Percentiles rank a stretch among this genome's conserved stretches.
Evolutionary conservation across 2,113 vertebrate genomes (phyloP).

Genomic region (Vombatus ursinus): DNA sequence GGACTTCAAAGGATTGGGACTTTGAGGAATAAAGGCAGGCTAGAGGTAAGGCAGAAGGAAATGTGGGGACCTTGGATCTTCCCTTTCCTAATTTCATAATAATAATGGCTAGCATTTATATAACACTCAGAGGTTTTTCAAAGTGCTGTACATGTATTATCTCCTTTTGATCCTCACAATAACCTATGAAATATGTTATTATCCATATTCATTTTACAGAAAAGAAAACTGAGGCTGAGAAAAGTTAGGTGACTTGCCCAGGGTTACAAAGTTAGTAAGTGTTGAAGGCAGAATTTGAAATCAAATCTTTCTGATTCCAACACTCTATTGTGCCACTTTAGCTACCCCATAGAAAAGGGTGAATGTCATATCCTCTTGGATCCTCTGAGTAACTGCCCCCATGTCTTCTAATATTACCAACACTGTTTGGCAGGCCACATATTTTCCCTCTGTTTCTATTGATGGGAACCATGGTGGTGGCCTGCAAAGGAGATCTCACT

Average conservation of each 20-base stretch:
- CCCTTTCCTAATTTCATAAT: background rate
- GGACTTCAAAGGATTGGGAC: background rate
- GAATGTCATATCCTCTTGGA: background rate
- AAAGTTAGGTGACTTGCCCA: background rate
- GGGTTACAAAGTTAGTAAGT: background rate
- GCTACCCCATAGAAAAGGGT: background rate
- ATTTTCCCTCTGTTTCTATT: background rate
- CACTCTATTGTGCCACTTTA: background rate
- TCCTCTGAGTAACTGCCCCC: background rate
- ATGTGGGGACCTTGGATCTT: background rate
- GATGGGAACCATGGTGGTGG: background rate
- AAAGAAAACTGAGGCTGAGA: background rate
- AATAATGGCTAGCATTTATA: background rate
- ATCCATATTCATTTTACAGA: background rate
- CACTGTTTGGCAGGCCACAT: background rate
- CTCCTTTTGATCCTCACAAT: background rate
- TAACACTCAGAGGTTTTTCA: background rate
- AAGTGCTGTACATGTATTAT: background rate
- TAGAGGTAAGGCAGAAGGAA: background rate
- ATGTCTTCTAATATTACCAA: background rate
- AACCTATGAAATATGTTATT: background rate
- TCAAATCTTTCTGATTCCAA: background rate
- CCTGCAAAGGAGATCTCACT: background rate
- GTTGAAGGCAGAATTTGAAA: background rate
- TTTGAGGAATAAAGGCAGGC: background rate